Percentiles rank a stretch among this genome's conserved stretches.
Conservation (phyloP, 2,888 invertebrate genomes). For the Mactromeris polynyma region DNA sequence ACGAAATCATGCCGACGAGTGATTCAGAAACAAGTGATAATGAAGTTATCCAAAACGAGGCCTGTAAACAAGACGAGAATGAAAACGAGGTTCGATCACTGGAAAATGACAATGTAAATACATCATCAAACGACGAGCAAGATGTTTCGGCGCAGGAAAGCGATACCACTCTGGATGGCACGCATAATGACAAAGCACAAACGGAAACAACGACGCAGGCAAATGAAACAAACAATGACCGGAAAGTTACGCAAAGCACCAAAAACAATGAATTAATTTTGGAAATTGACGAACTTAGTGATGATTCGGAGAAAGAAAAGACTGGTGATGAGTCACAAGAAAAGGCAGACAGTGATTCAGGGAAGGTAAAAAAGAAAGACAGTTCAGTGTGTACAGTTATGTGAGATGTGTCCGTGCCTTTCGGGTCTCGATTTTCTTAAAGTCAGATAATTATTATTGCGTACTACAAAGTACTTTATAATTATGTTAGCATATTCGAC, state of each 20-base stretch:
- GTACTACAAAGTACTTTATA: too few species aligned
- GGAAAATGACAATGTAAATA: background rate
- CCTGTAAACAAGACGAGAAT: background rate
- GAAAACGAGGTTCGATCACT: background rate
- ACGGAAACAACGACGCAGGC: background rate
- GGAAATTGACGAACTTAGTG: too few species aligned
- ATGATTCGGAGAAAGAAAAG: too few species aligned
- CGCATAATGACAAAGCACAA: background rate
- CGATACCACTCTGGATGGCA: background rate
- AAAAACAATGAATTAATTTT: too few species aligned
- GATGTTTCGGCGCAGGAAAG: background rate
- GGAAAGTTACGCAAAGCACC: too few species aligned
- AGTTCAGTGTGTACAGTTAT: background rate
- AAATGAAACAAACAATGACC: background rate
- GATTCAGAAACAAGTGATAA: background rate
- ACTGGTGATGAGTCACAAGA: too few species aligned
- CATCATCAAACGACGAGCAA: background rate
- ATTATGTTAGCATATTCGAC: too few species aligned
- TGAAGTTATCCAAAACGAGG: background rate
- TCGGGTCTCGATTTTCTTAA: background rate
- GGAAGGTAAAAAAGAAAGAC: background rate
- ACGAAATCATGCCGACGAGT: background rate
- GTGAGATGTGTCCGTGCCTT: background rate
- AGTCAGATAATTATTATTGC: background rate
- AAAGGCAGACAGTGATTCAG: background rate